Conservation (phyloP, 2,113 vertebrate genomes). For the Athene cunicularia region DNA sequence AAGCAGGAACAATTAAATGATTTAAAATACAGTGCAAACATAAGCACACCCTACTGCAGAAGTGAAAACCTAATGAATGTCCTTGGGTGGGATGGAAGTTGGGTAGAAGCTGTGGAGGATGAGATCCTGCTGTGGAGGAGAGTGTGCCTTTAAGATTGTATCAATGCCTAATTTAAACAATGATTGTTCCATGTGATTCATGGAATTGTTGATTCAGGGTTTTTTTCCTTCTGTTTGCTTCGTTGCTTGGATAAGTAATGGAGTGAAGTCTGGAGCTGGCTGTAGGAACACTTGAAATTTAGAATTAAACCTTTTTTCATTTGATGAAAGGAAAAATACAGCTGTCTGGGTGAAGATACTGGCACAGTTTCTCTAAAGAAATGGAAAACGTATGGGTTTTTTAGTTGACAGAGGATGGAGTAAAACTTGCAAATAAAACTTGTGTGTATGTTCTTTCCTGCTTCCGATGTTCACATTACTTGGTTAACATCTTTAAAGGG, state of each 20-base stretch:
- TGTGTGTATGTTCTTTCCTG: background rate
- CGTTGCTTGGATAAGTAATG: background rate
- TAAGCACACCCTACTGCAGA: background rate
- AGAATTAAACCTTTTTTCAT: background rate
- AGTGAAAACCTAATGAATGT: background rate
- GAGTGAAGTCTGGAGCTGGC: background rate
- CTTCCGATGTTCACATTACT: background rate
- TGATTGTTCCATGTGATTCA: background rate
- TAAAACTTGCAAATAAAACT: background rate
- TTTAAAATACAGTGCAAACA: background rate
- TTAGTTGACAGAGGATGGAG: background rate
- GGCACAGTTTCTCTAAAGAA: background rate
- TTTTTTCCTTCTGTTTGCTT: background rate
- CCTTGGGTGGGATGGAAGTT: background rate
- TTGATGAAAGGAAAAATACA: background rate
- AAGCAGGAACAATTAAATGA: background rate
- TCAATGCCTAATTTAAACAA: background rate
- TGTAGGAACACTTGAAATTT: background rate
- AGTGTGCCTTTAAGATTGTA: background rate
- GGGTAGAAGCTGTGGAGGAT: background rate
- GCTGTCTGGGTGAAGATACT: background rate
- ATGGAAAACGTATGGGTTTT: background rate
- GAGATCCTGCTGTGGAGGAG: background rate
- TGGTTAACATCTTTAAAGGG: background rate
- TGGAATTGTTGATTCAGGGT: background rate